Percentiles rank a stretch among this genome's conserved stretches.
phyloP scores from a whole-genome alignment of 2,113 vertebrate genomes.

The Perca schrenkii region DNA sequence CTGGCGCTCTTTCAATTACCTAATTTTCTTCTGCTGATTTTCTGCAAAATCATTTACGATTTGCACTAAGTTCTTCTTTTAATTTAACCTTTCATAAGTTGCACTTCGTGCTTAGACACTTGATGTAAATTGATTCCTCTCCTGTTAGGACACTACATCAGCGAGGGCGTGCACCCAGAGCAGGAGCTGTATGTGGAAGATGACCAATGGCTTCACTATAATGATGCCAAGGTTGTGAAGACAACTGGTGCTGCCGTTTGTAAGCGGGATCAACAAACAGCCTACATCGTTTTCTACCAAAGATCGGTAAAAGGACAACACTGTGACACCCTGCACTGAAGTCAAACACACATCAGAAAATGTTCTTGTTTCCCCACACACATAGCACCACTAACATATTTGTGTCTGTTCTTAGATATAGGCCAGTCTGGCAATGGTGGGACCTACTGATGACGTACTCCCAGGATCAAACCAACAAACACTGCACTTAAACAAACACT shows the following conservation, averaged over 20 bases:
- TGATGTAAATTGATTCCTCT: neutral
- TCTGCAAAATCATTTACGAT: too few species aligned
- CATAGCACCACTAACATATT: too few species aligned
- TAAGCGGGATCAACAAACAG: neutral
- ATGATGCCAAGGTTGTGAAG: neutral
- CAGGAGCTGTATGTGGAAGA: neutral
- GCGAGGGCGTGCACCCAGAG: neutral
- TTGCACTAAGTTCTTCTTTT: too few species aligned
- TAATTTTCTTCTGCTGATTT: too few species aligned
- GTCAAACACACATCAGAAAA: too few species aligned
- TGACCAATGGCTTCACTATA: neutral
- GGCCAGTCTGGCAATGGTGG: too few species aligned
- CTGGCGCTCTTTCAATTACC: too few species aligned
- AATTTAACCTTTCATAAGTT: too few species aligned
- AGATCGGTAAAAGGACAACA: neutral
- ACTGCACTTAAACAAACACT: too few species aligned
- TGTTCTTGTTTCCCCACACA: too few species aligned
- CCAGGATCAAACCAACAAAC: too few species aligned
- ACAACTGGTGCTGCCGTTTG: neutral
- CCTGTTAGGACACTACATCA: slow-evolving; percentile 7
- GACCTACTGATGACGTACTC: too few species aligned
- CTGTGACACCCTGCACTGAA: neutral
- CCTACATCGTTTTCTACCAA: neutral
- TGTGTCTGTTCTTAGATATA: neutral
- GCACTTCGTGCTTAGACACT: neutral